Base-by-base conservation (phyloP, 2,888 invertebrate genomes). In the Hermodice carunculata region DNA sequence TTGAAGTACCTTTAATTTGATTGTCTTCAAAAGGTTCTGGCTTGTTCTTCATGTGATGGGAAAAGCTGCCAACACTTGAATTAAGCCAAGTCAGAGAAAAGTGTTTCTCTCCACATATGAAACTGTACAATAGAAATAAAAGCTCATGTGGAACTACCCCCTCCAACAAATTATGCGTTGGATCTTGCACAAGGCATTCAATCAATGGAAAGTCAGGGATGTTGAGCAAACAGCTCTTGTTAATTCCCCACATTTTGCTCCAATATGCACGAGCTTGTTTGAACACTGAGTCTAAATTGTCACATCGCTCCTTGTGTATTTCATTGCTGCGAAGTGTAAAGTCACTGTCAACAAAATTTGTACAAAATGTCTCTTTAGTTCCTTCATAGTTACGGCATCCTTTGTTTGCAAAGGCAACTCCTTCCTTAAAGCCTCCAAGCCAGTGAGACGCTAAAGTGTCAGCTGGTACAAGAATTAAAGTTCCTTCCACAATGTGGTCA, bases 221-320 rank as follows among this genome's bases (percentile, higher is more conserved):
- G 8, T 24, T 17, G 17, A 43, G 11, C 17, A 67, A 43, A 57
- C 67, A 64, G 22, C 11, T 24, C 19, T 43, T 29, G 42, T 67
- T 64, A 14, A 60, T 64, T n/a, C 67, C 67, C 64, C 56, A 67
- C 49, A 61, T 61, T 40, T 64, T 67, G 46, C 67, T 64, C 64
- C 56, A 64, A 46, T 61, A 64, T 28, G 17, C 37, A 29, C 44
- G 43, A 17, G 32, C 28, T 26, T 19, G 32, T 31, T 44, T 24
- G 37, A 48, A 31, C n/a, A 64, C 11, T 11, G 37, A 11, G 2
- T 51, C 51, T 26, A 64, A 37, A 43, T 40, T 34, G 2, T 11
- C 19, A 37, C 63, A 63, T 22, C 63, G 34, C 26, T 56, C 56
- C 6, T 29, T 44, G 40, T 67, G 56, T 4, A 17, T 51, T 32